phyloP scores from a whole-genome alignment of 2,888 invertebrate species.

The Limnephilus auricula region DNA sequence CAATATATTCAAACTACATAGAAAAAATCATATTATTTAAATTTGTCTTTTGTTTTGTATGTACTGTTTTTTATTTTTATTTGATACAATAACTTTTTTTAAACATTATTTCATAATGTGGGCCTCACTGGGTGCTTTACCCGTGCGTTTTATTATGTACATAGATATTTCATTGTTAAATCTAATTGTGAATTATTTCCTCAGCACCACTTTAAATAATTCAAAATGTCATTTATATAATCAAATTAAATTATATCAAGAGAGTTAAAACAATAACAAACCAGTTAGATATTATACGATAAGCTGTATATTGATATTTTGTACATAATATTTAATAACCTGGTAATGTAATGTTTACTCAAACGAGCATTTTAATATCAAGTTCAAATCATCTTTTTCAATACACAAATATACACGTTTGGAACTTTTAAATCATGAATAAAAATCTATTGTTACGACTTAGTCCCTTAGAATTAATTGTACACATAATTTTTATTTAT shows the following conservation, averaged over 20 bases:
- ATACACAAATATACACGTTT: background rate
- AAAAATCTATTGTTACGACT: slow-evolving; percentile 2
- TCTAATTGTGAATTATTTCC: background rate
- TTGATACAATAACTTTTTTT: too few species aligned
- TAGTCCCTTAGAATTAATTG: background rate
- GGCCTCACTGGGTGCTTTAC: too few species aligned
- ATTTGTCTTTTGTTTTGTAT: slow-evolving; percentile 12
- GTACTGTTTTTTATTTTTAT: background rate
- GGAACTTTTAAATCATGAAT: background rate
- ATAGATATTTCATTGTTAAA: slow-evolving; percentile 20
- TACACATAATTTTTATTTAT: background rate
- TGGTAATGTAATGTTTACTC: slow-evolving; percentile 22
- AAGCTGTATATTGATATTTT: slow-evolving; percentile 56
- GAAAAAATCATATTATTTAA: slow-evolving; percentile 23
- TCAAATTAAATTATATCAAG: slow-evolving; percentile 46
- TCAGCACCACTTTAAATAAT: background rate
- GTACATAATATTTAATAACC: slow-evolving; percentile 46
- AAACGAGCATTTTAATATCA: background rate
- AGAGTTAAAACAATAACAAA: slow-evolving; percentile 21
- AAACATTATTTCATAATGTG: background rate
- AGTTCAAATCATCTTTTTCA: background rate
- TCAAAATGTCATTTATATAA: slow-evolving; percentile 37
- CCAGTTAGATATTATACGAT: slow-evolving; percentile 48
- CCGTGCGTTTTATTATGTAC: background rate
- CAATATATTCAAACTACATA: slow-evolving; percentile 49